Evolutionary conservation across 2,797 vertebrate species (phyloP), one percentile per base, ranked within the genome.

Genomic region (Halcyon smyrnensis): DNA sequence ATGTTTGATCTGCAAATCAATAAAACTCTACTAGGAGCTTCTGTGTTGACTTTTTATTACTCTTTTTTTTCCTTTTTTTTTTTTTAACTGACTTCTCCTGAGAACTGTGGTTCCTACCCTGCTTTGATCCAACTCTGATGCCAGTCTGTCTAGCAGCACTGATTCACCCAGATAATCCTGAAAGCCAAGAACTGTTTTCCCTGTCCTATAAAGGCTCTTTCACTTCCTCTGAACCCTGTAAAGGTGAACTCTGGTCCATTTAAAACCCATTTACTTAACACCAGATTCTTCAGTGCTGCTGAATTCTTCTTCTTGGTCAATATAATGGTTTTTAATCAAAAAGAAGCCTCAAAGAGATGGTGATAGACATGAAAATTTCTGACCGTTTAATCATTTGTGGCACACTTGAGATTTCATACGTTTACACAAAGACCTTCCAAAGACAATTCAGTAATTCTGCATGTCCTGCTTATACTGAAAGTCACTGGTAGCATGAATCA

Each of bases 41-140:
- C 48, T 50, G 9, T 81, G 67, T 51, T 89, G 81, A 53, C 41
- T 41, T 94, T 89, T 90, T 90, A 81, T 65, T 82, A 78, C 12
- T 48, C 32, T 76, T 91, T 74, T 20, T 94, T 63, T 23, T 3
- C 19, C 48, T 39, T 24, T 30, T 16, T 34, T 14, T 56, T 37
- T 8, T 90, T 82, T 79, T n/a, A 84, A 45, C 24, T 91, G 75
- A 88, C 19, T 54, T 89, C 82, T 87, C 78, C 53, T 82, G 15
- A 94, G 63, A 94, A 77, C 56, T 79, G 12, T 45, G 59, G 36
- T 48, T 83, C 34, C 36, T 86, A 30, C 39, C 9, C 56, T 67
- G 51, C 34, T 96, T n/a, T 41, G 57, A 82, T 93, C 78, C 71
- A 96, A 92, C 16, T 39, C 54, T 96, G 87, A 94, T 79, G 45